phyloP scores from a whole-genome alignment of 1,140 invertebrate genomes.

The Rhyzopertha dominica region DNA sequence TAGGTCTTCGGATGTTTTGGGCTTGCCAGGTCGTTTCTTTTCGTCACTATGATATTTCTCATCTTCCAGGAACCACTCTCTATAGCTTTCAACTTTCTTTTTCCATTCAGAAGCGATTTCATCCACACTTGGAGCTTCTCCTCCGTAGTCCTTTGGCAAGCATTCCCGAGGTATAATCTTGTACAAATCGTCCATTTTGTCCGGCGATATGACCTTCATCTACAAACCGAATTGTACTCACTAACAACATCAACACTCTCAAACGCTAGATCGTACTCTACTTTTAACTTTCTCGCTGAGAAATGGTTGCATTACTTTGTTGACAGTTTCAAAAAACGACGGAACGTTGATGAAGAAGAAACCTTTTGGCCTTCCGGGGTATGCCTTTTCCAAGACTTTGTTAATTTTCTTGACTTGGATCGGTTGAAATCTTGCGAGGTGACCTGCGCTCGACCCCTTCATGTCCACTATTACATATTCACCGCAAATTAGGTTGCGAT shows the following conservation, averaged over 20 bases:
- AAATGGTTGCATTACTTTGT: constrained; percentile 15
- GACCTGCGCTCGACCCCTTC: neutral
- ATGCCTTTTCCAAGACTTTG: constrained; percentile 1
- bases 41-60: constrained; percentile 53
- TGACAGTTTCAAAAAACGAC: constrained; percentile 4
- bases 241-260: too few relatives aligned
- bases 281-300: constrained; percentile 13
- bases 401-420: neutral
- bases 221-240: constrained; percentile 7
- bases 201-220: constrained; percentile 5
- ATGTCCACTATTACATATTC: neutral
- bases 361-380: constrained; percentile 1
- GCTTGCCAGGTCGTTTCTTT: constrained; percentile 51
- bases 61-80: constrained; percentile 54
- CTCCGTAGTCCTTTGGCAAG: constrained; percentile 54
- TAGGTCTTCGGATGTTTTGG: constrained; percentile 52
- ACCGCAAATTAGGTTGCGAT: constrained; percentile 32
- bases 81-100: constrained; percentile 49
- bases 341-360: neutral
- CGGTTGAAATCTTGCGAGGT: neutral
- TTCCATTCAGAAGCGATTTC: constrained; percentile 48
- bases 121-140: constrained; percentile 32
- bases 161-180: constrained; percentile 48
- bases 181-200: constrained; percentile 23
- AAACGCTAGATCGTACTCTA: constrained; percentile 10